Evolutionary conservation across 2,113 vertebrate species (phyloP).

Genomic region (Dryoscopus gambensis): DNA sequence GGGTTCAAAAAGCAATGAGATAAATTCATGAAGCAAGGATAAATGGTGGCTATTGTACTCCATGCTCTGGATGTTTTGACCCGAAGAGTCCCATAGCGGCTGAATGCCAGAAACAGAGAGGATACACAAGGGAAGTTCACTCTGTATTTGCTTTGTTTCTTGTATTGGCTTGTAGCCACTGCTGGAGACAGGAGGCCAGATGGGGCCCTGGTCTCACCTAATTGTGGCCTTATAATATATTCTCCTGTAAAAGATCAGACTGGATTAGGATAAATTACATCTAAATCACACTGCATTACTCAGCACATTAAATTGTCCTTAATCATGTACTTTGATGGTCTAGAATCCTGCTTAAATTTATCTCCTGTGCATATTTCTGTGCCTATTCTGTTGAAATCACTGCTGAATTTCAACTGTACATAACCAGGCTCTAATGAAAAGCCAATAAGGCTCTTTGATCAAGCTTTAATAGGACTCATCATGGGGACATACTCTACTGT

Average conservation of each 20-base stretch:
- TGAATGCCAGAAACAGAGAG: conserved; percentile 35
- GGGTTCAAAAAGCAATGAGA: conserved; percentile 37
- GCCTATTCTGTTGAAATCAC: not conserved
- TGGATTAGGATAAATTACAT: conserved; percentile 58
- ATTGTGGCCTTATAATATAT: conserved; percentile 58
- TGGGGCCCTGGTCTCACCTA: conserved; percentile 59
- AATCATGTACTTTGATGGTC: conserved; percentile 9
- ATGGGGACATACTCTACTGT: not conserved
- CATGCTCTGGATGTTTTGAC: conserved; percentile 17
- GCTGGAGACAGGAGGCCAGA: conserved; percentile 54
- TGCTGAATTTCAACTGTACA: conserved; percentile 5
- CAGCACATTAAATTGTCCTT: conserved; percentile 52
- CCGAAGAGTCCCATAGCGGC: not conserved
- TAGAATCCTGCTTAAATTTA: conserved; percentile 15
- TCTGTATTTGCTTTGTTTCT: conserved; percentile 57
- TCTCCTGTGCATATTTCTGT: conserved; percentile 25
- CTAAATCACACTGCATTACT: conserved; percentile 47
- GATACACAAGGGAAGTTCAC: conserved; percentile 29
- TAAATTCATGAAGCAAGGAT: conserved; percentile 14
- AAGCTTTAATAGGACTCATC: conserved; percentile 26
- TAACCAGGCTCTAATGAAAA: conserved; percentile 39
- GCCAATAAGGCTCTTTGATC: conserved; percentile 45
- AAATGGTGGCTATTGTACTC: conserved; percentile 50
- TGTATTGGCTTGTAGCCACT: conserved; percentile 35
- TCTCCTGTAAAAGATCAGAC: conserved; percentile 60